Percentiles rank a stretch among this genome's conserved stretches.
phyloP scores from a whole-genome alignment of 1,140 invertebrate species.

The Ceratitis capitata region DNA sequence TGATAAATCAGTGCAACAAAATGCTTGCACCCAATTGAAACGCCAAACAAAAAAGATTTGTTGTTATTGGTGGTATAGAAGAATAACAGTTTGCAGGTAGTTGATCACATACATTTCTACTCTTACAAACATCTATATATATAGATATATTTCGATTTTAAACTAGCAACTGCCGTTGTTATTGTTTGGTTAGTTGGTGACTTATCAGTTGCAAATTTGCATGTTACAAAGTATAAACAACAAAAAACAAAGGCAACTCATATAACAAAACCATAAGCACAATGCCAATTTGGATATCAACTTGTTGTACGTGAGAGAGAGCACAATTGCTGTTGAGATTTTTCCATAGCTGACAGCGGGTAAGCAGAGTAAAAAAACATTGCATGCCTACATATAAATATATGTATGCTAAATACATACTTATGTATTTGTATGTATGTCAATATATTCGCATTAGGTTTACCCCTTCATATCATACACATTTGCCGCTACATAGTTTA shows the following conservation, averaged over 20 bases:
- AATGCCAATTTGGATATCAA: slow-evolving; percentile 33
- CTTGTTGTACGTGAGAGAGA: slow-evolving; percentile 25
- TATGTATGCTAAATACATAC: background rate
- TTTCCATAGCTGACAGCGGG: background rate
- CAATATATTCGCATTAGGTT: background rate
- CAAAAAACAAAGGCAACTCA: background rate
- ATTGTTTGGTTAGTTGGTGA: background rate
- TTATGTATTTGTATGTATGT: background rate
- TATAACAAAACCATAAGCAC: background rate
- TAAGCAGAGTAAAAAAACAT: background rate
- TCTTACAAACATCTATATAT: too few relatives aligned
- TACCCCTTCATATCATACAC: too few relatives aligned
- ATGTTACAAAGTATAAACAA: background rate
- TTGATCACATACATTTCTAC: background rate
- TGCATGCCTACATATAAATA: background rate
- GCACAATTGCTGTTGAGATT: background rate
- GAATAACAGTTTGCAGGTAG: background rate
- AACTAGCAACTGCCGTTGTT: background rate
- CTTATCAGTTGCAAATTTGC: slow-evolving; percentile 18
- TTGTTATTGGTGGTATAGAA: slow-evolving; percentile 38
- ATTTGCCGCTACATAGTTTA: too few relatives aligned
- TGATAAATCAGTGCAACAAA: slow-evolving; percentile 31
- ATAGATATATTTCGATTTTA: too few relatives aligned
- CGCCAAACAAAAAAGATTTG: slow-evolving; percentile 55
- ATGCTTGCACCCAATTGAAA: slow-evolving; percentile 22